Evolutionary conservation across 2,113 vertebrate species (phyloP).

Genomic region (Podarcis raffonei): DNA sequence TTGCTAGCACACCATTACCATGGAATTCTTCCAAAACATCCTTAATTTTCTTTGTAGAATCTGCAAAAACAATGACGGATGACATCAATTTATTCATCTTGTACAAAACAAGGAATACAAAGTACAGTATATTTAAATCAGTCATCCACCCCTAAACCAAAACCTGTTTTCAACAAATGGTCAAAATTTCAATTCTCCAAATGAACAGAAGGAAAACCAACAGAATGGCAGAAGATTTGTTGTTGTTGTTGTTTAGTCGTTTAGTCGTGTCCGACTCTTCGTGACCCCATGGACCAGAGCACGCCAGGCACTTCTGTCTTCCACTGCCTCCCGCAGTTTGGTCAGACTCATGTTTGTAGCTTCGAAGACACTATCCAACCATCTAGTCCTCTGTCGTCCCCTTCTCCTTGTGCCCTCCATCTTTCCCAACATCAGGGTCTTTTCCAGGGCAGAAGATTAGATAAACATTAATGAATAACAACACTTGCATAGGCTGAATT

Average conservation of each 20-base stretch:
- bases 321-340: too few species aligned
- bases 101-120: background rate
- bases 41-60: slow-evolving; percentile 95
- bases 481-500: background rate
- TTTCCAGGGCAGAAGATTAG: too few species aligned
- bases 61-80: slow-evolving; percentile 70
- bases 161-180: background rate
- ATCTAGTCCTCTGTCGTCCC: too few species aligned
- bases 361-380: too few species aligned
- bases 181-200: background rate
- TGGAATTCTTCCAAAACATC: slow-evolving; percentile 97
- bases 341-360: too few species aligned
- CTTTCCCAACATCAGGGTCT: too few species aligned
- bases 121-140: background rate
- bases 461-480: background rate
- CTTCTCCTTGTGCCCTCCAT: too few species aligned
- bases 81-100: slow-evolving; percentile 32
- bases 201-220: background rate
- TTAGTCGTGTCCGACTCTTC: too few species aligned
- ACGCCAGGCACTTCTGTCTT: too few species aligned
- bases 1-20: slow-evolving; percentile 90
- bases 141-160: background rate
- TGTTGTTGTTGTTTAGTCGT: too few species aligned
- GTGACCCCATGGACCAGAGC: too few species aligned
- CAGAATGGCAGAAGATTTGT: background rate